Base-by-base conservation (phyloP, 2,113 vertebrate genomes). In the Rhabdornis inornatus region DNA sequence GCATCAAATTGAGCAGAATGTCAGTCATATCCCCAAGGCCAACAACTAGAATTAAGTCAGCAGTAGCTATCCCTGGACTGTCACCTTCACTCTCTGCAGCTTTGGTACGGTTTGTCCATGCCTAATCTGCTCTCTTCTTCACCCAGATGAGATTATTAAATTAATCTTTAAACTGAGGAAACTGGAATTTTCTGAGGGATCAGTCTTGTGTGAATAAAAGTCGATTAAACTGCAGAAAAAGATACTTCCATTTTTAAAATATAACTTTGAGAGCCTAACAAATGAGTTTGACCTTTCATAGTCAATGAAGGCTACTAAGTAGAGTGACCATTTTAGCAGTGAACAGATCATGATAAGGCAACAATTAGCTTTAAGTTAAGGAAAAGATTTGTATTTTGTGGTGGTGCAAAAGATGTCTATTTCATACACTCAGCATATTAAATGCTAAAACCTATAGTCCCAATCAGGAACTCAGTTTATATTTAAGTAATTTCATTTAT, bases 41-140 rank as follows among this genome's bases (percentile, higher is more conserved):
- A 91, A 65, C 40, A 91, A 68, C 63, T 69, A 87, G 80, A 94
- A 88, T 65, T 89, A 92, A 91, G 53, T 61, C 60, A 89, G 79
- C 60, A 87, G 85, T 72, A 40, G 64, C 81, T 75, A 55, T 64
- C n/a, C 19, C 75, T 50, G 39, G 45, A 74, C 56, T 77, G 44
- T 60, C 78, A 87, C 39, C 71, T 90, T 92, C 66, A 66, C 33
- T 28, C 66, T 60, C 37, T 40, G 30, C 44, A 88, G 28, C 15
- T 70, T 91, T 64, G 42, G 37, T 60, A 15, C 35, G 18, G 0
- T 76, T 89, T 85, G 59, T 55, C 57, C 39, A 56, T n/a, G 19
- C 21, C 75, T 69, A 72, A 75, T 81, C 47, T 74, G 57, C 71
- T 74, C 57, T n/a, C 22, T 75, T 79, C 63, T 76, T 84, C 78